Percentiles rank a stretch among this genome's conserved stretches.
phyloP scores from a whole-genome alignment of 2,888 invertebrate genomes.

The Caenorhabditis wallacei region DNA sequence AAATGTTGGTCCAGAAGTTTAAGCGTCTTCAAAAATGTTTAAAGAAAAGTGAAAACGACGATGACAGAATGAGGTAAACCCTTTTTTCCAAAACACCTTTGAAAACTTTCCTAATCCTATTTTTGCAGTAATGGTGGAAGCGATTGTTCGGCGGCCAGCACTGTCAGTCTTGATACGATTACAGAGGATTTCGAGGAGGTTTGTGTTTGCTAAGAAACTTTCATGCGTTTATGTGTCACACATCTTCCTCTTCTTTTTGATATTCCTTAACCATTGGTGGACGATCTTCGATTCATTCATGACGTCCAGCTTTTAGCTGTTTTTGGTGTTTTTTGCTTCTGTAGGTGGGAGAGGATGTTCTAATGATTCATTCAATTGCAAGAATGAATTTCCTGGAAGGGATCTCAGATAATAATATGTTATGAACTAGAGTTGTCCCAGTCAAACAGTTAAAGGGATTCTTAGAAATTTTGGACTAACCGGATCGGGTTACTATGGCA shows the following conservation, averaged over 20 bases:
- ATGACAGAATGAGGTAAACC: slow-evolving; percentile 66
- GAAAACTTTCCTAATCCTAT: slow-evolving; percentile 40
- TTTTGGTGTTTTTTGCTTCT: slow-evolving; percentile 2
- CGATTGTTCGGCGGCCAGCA: slow-evolving; percentile 80
- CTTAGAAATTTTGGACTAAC: not conserved
- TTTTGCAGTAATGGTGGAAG: slow-evolving; percentile 74
- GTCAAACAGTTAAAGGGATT: not conserved
- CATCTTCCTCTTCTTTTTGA: slow-evolving; percentile 22
- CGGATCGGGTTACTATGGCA: slow-evolving; percentile 13
- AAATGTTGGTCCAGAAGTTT: slow-evolving; percentile 80
- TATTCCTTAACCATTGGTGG: slow-evolving; percentile 50
- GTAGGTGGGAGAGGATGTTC: not conserved
- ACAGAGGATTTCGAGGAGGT: slow-evolving; percentile 82
- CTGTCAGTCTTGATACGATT: slow-evolving; percentile 80
- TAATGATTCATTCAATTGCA: slow-evolving; percentile 1
- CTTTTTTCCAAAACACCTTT: not conserved
- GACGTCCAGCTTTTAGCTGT: slow-evolving; percentile 34
- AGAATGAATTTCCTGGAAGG: not conserved
- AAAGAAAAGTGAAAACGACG: slow-evolving; percentile 65
- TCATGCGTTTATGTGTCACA: slow-evolving; percentile 44
- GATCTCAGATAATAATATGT: slow-evolving; percentile 1
- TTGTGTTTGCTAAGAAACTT: slow-evolving; percentile 55
- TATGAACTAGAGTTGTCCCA: not conserved
- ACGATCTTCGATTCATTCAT: slow-evolving; percentile 50
- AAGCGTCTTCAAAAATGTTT: slow-evolving; percentile 73